These are phyloP conservation scores for Podocnemis expansa DNA, from an alignment of 2,113 vertebrate genomes.

Conservation along the genomic window DNA sequence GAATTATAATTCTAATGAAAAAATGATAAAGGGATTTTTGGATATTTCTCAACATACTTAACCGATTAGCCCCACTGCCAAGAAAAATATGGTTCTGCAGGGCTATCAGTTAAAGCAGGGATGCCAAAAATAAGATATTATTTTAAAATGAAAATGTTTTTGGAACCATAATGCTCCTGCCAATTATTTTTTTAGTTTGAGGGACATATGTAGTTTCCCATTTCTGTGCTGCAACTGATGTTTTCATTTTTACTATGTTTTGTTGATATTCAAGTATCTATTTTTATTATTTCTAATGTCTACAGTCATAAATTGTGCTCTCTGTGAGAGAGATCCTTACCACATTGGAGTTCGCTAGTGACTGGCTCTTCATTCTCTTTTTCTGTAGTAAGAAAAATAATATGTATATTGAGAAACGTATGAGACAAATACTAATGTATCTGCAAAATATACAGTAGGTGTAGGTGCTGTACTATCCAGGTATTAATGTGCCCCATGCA, in stretches of 20 bases:
- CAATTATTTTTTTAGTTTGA: constrained; percentile 44
- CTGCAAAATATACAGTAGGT: not conserved
- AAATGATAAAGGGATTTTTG: constrained; percentile 24
- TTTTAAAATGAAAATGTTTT: constrained; percentile 47
- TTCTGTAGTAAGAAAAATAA: not conserved
- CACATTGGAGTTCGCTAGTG: not conserved
- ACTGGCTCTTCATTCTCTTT: not conserved
- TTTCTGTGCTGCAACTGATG: constrained; percentile 38
- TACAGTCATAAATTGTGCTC: not conserved
- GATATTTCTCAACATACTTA: constrained; percentile 52
- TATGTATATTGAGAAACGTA: not conserved
- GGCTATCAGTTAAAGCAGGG: constrained; percentile 55
- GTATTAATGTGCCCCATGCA: not conserved
- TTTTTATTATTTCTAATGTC: constrained; percentile 23
- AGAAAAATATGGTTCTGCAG: constrained; percentile 54
- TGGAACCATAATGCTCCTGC: constrained; percentile 41
- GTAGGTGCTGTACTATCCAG: not conserved
- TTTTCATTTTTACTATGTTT: constrained; percentile 16
- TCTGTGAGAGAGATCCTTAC: not conserved
- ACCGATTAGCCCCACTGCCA: constrained; percentile 52
- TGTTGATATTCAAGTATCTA: not conserved
- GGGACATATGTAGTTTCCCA: constrained; percentile 5
- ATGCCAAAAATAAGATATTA: constrained; percentile 35
- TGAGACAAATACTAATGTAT: not conserved
- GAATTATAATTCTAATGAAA: constrained; percentile 51